These are phyloP conservation scores for Watersipora subatra DNA, from an alignment of 1,140 invertebrate genomes.

Conservation along the genomic window DNA sequence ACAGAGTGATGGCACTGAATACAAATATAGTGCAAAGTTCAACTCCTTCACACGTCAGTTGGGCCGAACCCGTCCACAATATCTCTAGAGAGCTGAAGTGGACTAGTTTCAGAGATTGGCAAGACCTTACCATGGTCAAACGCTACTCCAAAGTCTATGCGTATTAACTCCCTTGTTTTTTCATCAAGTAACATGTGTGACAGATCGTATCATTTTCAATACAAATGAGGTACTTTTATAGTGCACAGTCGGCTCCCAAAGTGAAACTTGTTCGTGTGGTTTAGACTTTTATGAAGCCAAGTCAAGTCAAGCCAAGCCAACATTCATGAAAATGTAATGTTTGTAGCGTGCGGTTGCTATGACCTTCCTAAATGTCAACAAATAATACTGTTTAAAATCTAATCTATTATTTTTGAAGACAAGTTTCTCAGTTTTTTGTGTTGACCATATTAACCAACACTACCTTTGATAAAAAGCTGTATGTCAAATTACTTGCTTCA, in stretches of 20 bases:
- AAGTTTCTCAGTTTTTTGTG: too few relatives aligned
- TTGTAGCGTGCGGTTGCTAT: conserved; percentile 76
- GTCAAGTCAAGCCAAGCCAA: conserved; percentile 81
- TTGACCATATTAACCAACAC: too few relatives aligned
- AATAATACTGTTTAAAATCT: too few relatives aligned
- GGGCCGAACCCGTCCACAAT: conserved; percentile 79
- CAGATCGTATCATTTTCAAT: too few relatives aligned
- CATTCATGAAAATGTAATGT: conserved; percentile 83
- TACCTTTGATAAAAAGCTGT: conserved; percentile 96
- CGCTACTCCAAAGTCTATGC: conserved; percentile 89
- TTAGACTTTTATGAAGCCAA: too few relatives aligned
- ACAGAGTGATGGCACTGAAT: too few relatives aligned
- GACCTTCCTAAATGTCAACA: too few relatives aligned
- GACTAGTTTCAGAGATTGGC: conserved; percentile 75
- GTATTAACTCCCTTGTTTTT: conserved; percentile 73
- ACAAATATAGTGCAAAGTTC: too few relatives aligned
- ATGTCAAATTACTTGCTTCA: conserved; percentile 88
- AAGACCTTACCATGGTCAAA: conserved; percentile 86
- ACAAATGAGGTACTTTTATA: too few relatives aligned
- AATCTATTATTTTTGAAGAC: too few relatives aligned
- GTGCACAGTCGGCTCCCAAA: conserved; percentile 74
- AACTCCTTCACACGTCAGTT: conserved; percentile 64
- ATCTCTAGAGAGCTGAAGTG: conserved; percentile 80
- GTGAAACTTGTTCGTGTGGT: too few relatives aligned
- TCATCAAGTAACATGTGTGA: conserved; percentile 79